Base-by-base conservation (phyloP, 2,797 vertebrate species). In the Rhincodon typus region DNA sequence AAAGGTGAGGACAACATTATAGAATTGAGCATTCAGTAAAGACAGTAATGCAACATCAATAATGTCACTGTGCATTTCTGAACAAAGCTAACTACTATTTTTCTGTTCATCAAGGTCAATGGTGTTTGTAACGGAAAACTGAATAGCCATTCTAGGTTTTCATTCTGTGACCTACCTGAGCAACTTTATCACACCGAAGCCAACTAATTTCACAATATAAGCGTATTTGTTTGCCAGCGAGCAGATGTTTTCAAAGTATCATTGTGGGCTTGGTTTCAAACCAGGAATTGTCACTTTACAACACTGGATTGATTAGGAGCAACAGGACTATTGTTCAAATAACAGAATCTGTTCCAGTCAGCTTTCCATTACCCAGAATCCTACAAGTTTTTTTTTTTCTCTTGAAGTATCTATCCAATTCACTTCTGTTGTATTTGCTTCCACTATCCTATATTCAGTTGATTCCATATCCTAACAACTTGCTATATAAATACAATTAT, bases 291-390 rank as follows among this genome's bases (percentile, higher is more conserved):
- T 42, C 90, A 38, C 19, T 69, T 93, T 23, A 69, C 90, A 69
- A 67, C 66, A 93, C 42, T 93, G 90, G 69, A 38, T 69, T 93
- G 90, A 42, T 93, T 69, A 69, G 90, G 62, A 69, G 90, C 21
- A 13, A n/a, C 90, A 69, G 19, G 23, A 38, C 34, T 67, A 67
- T 42, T 93, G 17, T 42, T 38, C 34, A 93, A 93, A 67, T 42
- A 38, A 42, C 2, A 67, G 62, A 67, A 67, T 38, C 17, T 50
- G 46, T 50, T 50, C 46, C 46, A 50, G 46, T 50, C 46, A 50
- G 46, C 46, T 50, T 50, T 50, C 46, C 46, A 4, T 50, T 50
- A 50, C 46, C 46, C 46, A 50, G 46, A 50, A 50, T 50, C 46
- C 1, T 50, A 2, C 46, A 50, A 4, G 46, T 50, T 50, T 50